phyloP scores from a whole-genome alignment of 2,113 vertebrate genomes.

The Tylochromis polylepis region DNA sequence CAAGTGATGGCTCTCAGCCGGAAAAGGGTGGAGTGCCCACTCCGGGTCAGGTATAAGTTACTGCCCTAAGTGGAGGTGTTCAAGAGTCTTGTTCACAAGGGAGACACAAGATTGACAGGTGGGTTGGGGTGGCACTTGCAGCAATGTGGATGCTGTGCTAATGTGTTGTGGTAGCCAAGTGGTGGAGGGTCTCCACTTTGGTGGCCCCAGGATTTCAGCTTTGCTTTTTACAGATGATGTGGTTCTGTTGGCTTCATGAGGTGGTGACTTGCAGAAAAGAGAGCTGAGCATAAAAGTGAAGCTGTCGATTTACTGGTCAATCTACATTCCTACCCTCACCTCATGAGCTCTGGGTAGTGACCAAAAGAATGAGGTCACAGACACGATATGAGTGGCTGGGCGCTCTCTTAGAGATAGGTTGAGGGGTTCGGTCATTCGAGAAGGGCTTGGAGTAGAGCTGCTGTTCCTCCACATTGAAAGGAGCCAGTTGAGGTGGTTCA shows the following conservation, averaged over 20 bases:
- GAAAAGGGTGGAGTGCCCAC: not conserved
- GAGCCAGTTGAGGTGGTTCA: not conserved
- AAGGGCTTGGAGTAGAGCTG: too few species aligned
- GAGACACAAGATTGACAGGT: not conserved
- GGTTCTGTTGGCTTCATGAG: not conserved
- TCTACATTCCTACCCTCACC: not conserved
- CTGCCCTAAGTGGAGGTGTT: not conserved
- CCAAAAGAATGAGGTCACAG: too few species aligned
- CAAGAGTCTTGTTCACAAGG: not conserved
- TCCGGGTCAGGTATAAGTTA: not conserved
- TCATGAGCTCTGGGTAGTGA: not conserved
- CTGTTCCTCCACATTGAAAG: not conserved
- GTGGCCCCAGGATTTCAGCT: not conserved
- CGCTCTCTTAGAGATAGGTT: too few species aligned
- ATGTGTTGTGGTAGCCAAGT: not conserved
- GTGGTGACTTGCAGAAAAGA: not conserved
- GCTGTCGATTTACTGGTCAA: not conserved
- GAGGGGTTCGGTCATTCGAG: too few species aligned
- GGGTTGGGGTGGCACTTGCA: not conserved
- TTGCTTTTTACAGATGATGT: not conserved
- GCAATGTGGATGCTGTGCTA: accelerated
- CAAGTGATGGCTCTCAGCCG: not conserved
- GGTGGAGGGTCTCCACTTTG: not conserved
- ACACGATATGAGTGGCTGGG: too few species aligned
- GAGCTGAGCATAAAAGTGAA: not conserved